Base-by-base conservation (phyloP, 2,888 invertebrate genomes). In the Copidosoma aretas region DNA sequence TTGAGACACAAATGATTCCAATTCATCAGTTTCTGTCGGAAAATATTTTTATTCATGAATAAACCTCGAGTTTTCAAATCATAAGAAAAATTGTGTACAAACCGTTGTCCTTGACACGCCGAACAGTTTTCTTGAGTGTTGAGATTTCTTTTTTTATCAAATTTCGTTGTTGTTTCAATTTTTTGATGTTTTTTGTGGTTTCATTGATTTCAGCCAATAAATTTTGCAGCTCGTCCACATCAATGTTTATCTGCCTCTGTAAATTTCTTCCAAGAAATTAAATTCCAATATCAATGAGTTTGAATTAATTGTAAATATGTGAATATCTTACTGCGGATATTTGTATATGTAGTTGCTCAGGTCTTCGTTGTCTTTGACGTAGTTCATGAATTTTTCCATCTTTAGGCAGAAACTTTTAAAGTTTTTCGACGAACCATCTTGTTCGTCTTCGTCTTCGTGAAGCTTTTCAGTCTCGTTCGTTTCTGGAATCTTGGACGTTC, bases 51-150 rank as follows among this genome's bases (percentile, higher is more conserved):
- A n/a, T n/a, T n/a, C n/a, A n/a, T n/a, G n/a, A n/a, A 22, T 21
- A 15, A 10, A 59, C 63, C 12, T 15, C 10, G 19, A 53, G 21
- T 25, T 17, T 25, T 14, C 10, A 17, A 24, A 15, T 17, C 5
- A 10, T 21, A n/a, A 41, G 15, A 19, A 60, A 10, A 39, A 41
- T 32, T 39, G 32, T n/a, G 39, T 21, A 14, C 57, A 5, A 73
- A 81, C 82, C 82, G 64, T 80, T 79, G 52, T 80, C 80, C 67
- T 77, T 79, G 32, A 80, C 66, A 73, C 77, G 78, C 32, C 73
- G 75, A 21, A 82, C 73, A 1, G 71, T 71, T 67, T 75, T 79
- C 65, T 76, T 77, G 12, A 78, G 67, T 2, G 72, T 57, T 1
- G 67, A 49, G 53, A 75, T 77, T 65, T 83, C 84, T 60, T 77